Base-by-base conservation (phyloP, 2,113 vertebrate species). In the Dipodomys ordii region DNA sequence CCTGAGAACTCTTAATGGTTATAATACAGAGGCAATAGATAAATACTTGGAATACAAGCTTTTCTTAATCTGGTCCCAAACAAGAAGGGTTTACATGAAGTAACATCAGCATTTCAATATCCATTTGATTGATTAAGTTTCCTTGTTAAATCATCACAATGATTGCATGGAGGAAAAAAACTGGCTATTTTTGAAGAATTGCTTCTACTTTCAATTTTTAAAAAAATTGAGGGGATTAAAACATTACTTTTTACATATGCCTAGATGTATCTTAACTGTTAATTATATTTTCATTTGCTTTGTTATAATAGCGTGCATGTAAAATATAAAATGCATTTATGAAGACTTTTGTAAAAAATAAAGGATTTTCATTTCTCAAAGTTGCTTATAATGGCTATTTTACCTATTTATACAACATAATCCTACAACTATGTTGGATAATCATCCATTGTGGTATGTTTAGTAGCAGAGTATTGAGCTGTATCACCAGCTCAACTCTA, bases 321-420 rank as follows among this genome's bases (percentile, higher is more conserved):
- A 65, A 93, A 95, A 97, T 95, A 94, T 87, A 96, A 94, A 95
- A 96, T 83, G 90, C 90, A 97, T 95, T 97, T 87, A 67, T 80
- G 92, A 94, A 95, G 96, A 96, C 64, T 98, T 98, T 98, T 98
- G 97, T 98, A 98, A 97, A 98, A 88, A 97, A 93, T 96, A 90
- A 97, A 97, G 77, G 77, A 94, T 83, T 92, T 93, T 96, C 96
- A 84, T 86, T 98, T 98, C 97, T 98, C 96, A 95, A 92, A 97
- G 88, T 90, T 86, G 88, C 92, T 98, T 93, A 0, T 86, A 83
- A 95, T 97, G 96, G 93, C 93, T 11, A 94, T 57, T 97, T 97
- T 96, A 72, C 92, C 81, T 95, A 91, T 90, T 27, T 85, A 0
- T 7, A n/a, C 92, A 49, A 78, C 71, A 25, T 79, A 96, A 89